Evolutionary conservation across 2,113 vertebrate genomes (phyloP).

Genomic region (Trogon surrucura): DNA sequence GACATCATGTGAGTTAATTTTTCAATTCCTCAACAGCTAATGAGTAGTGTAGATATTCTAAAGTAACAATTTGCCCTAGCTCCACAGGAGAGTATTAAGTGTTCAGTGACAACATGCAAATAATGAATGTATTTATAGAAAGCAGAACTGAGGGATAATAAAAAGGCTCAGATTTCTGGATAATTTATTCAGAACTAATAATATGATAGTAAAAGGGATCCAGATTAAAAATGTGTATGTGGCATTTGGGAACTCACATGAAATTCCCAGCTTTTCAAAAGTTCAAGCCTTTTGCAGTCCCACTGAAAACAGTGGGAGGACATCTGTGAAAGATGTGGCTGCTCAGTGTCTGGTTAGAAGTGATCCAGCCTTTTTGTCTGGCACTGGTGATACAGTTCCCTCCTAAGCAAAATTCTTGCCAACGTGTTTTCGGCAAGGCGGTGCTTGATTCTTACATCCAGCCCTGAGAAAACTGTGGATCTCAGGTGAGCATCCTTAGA

Average conservation of each 20-base stretch:
- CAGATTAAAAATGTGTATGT: not conserved
- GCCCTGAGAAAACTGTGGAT: not conserved
- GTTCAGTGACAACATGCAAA: not conserved
- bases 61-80: not conserved
- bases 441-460: not conserved
- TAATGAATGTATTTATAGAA: not conserved
- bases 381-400: not conserved
- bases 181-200: slow-evolving; percentile 18
- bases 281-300: not conserved
- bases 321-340: not conserved
- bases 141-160: not conserved
- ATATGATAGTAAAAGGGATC: not conserved
- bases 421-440: not conserved
- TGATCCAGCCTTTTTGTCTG: not conserved
- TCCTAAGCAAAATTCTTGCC: not conserved
- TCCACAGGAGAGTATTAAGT: slow-evolving; percentile 5
- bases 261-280: not conserved
- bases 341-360: not conserved
- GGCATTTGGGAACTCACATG: not conserved
- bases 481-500: not conserved
- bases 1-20: not conserved
- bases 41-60: slow-evolving; percentile 5
- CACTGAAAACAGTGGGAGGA: not conserved
- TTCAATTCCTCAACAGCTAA: not conserved
- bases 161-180: not conserved